phyloP scores from a whole-genome alignment of 2,113 vertebrate species.

The Hemichromis elongatus region DNA sequence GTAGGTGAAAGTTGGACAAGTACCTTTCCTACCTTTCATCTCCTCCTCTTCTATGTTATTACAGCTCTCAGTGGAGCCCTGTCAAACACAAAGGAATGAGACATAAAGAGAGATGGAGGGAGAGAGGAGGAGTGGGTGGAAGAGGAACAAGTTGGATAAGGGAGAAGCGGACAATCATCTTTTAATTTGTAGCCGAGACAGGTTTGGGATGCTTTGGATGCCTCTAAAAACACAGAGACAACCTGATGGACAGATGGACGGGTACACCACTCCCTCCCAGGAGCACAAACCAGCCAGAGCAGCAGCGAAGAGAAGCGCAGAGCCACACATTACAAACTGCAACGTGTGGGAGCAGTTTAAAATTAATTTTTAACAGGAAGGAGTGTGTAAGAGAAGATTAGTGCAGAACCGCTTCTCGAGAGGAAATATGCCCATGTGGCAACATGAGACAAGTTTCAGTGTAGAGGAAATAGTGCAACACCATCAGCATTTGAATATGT shows the following conservation, averaged over 20 bases:
- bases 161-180: not conserved
- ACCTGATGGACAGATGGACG: constrained; percentile 27
- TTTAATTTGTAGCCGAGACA: not conserved
- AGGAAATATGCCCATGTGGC: not conserved
- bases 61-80: constrained; percentile 98
- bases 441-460: not conserved
- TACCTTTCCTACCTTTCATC: constrained; percentile 93
- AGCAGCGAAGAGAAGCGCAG: constrained; percentile 25
- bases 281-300: constrained; percentile 71
- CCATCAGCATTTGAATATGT: not conserved
- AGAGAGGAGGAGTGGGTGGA: not conserved
- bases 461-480: not conserved
- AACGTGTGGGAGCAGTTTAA: not conserved
- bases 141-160: not conserved
- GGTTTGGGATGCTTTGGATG: not conserved
- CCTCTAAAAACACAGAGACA: constrained; percentile 12
- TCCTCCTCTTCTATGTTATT: constrained; percentile 98
- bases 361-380: not conserved
- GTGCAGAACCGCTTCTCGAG: not conserved
- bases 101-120: not conserved
- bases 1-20: constrained; percentile 65
- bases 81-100: not conserved
- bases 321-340: constrained; percentile 3
- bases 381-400: not conserved
- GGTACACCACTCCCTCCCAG: constrained; percentile 46